phyloP scores from a whole-genome alignment of 2,888 invertebrate species.

The Tribolium freemani region DNA sequence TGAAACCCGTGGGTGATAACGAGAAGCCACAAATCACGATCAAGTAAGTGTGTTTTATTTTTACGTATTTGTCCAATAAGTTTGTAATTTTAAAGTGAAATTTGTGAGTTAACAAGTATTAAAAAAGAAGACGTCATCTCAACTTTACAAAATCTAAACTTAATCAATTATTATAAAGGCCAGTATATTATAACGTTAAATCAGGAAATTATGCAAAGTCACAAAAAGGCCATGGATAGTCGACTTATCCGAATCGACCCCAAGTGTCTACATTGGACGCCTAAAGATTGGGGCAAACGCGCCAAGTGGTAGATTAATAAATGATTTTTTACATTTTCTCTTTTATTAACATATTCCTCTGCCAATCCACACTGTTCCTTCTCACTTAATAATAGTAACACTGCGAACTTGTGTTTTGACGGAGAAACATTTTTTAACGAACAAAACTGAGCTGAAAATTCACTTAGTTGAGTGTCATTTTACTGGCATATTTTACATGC shows the following conservation, averaged over 20 bases:
- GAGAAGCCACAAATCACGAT: slow-evolving; percentile 96
- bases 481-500: too few relatives aligned
- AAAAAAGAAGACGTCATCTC: slow-evolving; percentile 99
- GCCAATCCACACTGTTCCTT: too few relatives aligned
- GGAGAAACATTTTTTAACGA: too few relatives aligned
- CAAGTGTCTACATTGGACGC: slow-evolving; percentile 97
- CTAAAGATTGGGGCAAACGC: slow-evolving; percentile 98
- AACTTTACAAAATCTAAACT: slow-evolving; percentile 95
- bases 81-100: slow-evolving; percentile 79
- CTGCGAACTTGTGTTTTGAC: too few relatives aligned
- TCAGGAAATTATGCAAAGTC: slow-evolving; percentile 88
- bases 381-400: too few relatives aligned
- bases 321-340: not conserved
- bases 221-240: slow-evolving; percentile 89
- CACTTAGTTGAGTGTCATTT: too few relatives aligned
- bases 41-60: slow-evolving; percentile 76
- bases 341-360: too few relatives aligned
- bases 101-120: slow-evolving; percentile 97
- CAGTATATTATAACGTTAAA: slow-evolving; percentile 97
- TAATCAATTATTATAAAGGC: slow-evolving; percentile 99
- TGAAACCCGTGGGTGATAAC: slow-evolving; percentile 89
- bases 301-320: slow-evolving; percentile 83
- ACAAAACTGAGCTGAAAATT: too few relatives aligned
- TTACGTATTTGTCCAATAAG: not conserved
- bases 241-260: slow-evolving; percentile 93